phyloP scores from a whole-genome alignment of 1,140 invertebrate species.

The Calosoma granatense region DNA sequence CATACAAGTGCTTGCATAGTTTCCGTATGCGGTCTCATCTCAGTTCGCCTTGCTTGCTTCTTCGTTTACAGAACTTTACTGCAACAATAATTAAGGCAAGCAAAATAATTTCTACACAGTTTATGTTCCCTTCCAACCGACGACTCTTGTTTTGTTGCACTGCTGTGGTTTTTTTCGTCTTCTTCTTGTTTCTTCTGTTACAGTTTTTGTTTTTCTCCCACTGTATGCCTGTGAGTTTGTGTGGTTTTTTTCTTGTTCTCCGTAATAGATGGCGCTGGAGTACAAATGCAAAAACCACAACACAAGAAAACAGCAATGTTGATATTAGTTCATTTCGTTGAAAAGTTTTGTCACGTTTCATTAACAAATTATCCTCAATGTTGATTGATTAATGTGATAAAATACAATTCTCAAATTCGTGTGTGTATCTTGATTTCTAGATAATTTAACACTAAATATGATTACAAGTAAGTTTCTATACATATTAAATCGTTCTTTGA shows the following conservation, averaged over 20 bases:
- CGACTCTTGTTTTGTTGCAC: neutral
- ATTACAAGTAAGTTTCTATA: too few relatives aligned
- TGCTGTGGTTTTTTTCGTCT: neutral
- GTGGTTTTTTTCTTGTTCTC: neutral
- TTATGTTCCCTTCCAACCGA: neutral
- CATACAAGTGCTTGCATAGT: too few relatives aligned
- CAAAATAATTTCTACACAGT: slow-evolving; percentile 7
- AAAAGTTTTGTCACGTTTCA: too few relatives aligned
- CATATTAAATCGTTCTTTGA: too few relatives aligned
- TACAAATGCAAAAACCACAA: neutral
- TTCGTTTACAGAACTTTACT: slow-evolving; percentile 11
- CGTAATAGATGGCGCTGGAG: neutral
- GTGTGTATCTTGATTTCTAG: too few relatives aligned
- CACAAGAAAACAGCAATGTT: too few relatives aligned
- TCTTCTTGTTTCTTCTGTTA: neutral
- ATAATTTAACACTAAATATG: too few relatives aligned
- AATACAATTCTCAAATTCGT: too few relatives aligned
- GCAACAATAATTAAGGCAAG: slow-evolving; percentile 15
- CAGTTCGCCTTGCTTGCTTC: too few relatives aligned
- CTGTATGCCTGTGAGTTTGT: neutral
- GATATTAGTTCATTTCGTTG: too few relatives aligned
- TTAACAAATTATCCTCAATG: too few relatives aligned
- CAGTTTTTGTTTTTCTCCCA: neutral
- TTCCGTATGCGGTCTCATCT: slow-evolving; percentile 2
- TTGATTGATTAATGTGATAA: too few relatives aligned